A percentile compares a stretch with the other conserved stretches of the same genome.
These are phyloP conservation scores for Mylabris phalerata DNA, from an alignment of 1,140 invertebrate species.

Conservation along the genomic window DNA sequence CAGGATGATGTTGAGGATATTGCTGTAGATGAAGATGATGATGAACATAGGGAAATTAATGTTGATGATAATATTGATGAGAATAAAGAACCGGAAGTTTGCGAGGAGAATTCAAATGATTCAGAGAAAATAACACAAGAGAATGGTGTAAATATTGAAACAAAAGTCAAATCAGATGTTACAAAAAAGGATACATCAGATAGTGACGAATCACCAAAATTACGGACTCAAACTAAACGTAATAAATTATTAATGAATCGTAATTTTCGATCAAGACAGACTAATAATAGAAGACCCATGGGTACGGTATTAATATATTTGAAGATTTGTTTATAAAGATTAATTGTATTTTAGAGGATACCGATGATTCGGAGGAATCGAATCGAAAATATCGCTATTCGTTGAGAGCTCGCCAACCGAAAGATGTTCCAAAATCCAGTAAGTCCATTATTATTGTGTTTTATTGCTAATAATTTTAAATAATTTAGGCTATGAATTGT, in stretches of 20 bases:
- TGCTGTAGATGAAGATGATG: conserved; percentile 9
- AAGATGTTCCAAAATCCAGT: conserved; percentile 28
- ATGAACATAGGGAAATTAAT: neutral
- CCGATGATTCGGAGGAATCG: conserved; percentile 25
- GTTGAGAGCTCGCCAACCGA: conserved; percentile 30
- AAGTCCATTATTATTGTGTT: conserved; percentile 2
- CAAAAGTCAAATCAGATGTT: conserved; percentile 1
- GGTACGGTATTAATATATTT: conserved; percentile 1
- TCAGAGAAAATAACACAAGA: conserved; percentile 7
- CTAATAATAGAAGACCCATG: conserved; percentile 5
- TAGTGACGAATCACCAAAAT: conserved; percentile 9
- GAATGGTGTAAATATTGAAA: conserved; percentile 3
- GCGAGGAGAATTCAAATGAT: conserved; percentile 8
- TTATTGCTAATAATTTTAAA: neutral
- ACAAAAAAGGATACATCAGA: conserved; percentile 13
- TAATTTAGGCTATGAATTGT: too few relatives aligned
- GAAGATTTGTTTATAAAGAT: too few relatives aligned
- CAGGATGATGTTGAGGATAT: conserved; percentile 3
- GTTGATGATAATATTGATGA: neutral
- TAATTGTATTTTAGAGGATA: conserved; percentile 17
- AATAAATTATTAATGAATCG: neutral
- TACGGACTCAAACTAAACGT: conserved; percentile 3
- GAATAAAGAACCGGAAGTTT: conserved; percentile 12
- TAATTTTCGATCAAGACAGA: conserved; percentile 1
- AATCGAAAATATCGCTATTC: conserved; percentile 26